A percentile compares a stretch with the other conserved stretches of the same genome.
phyloP scores from a whole-genome alignment of 2,797 vertebrate genomes.

The Lycodopsis pacificus region DNA sequence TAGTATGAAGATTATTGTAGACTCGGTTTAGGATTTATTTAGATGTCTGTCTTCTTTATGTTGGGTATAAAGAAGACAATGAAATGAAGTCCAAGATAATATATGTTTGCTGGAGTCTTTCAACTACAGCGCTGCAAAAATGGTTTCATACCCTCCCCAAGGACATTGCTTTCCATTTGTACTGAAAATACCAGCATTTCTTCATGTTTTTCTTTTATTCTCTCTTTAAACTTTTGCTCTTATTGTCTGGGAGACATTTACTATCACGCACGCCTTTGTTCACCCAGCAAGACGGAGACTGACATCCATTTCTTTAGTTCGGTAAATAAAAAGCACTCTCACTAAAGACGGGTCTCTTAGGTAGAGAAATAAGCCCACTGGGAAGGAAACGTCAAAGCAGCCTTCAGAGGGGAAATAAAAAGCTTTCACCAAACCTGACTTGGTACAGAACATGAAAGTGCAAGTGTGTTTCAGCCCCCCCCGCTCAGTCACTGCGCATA shows the following conservation, averaged over 20 bases:
- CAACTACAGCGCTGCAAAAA: background rate
- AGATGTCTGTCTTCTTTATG: background rate
- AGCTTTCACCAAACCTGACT: conserved; percentile 9
- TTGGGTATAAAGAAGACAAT: background rate
- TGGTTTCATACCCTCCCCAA: background rate
- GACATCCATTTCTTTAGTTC: conserved; percentile 32
- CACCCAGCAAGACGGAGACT: conserved; percentile 8
- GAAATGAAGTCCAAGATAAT: background rate
- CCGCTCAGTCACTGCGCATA: background rate
- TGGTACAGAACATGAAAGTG: background rate
- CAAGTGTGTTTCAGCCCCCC: background rate
- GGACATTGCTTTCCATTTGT: background rate
- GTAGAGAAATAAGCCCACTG: background rate
- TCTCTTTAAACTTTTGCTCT: background rate
- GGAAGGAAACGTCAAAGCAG: conserved; percentile 10
- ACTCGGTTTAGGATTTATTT: background rate
- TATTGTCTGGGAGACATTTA: background rate
- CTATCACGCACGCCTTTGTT: conserved; percentile 7
- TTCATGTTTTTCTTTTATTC: no score
- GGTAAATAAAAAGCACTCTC: conserved; percentile 22
- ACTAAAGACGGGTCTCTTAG: background rate
- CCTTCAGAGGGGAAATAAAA: conserved; percentile 16
- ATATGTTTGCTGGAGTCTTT: background rate
- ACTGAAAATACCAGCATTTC: background rate
- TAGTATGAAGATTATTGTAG: background rate